Evolutionary conservation across 2,888 invertebrate genomes (phyloP).

Genomic region (Torymus aiolomorphi): DNA sequence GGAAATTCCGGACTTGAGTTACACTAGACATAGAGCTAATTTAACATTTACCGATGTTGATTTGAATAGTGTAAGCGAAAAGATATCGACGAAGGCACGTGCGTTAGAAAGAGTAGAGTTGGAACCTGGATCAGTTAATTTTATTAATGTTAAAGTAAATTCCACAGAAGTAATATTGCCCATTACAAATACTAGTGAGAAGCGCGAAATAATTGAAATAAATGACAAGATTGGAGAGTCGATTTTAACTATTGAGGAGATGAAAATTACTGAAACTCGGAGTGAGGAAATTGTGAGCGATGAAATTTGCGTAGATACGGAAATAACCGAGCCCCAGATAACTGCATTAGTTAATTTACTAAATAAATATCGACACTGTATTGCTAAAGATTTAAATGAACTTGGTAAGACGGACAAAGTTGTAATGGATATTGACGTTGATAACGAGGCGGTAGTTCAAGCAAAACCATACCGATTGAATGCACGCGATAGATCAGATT

Average conservation of each 20-base stretch:
- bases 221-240: slow-evolving; percentile 21
- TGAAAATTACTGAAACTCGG: not conserved
- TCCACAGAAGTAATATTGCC: slow-evolving; percentile 8
- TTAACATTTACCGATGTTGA: slow-evolving; percentile 7
- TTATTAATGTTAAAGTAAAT: slow-evolving; percentile 30
- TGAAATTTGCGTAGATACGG: slow-evolving; percentile 3
- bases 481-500: slow-evolving; percentile 32
- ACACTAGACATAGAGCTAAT: slow-evolving; percentile 18
- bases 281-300: not conserved
- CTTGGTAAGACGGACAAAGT: slow-evolving; percentile 15
- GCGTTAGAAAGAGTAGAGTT: slow-evolving; percentile 6
- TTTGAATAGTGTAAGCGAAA: not conserved
- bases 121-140: slow-evolving; percentile 23
- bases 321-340: slow-evolving; percentile 9
- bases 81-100: not conserved
- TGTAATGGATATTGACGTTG: slow-evolving; percentile 50
- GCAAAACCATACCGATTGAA: slow-evolving; percentile 52
- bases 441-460: not conserved
- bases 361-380: slow-evolving; percentile 33
- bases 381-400: slow-evolving; percentile 24
- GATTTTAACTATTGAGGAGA: slow-evolving; percentile 6
- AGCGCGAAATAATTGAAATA: not conserved
- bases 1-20: slow-evolving; percentile 26
- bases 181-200: not conserved
- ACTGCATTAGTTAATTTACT: slow-evolving; percentile 10